Conservation (phyloP, 2,113 vertebrate genomes). For the Poicephalus gulielmi region DNA sequence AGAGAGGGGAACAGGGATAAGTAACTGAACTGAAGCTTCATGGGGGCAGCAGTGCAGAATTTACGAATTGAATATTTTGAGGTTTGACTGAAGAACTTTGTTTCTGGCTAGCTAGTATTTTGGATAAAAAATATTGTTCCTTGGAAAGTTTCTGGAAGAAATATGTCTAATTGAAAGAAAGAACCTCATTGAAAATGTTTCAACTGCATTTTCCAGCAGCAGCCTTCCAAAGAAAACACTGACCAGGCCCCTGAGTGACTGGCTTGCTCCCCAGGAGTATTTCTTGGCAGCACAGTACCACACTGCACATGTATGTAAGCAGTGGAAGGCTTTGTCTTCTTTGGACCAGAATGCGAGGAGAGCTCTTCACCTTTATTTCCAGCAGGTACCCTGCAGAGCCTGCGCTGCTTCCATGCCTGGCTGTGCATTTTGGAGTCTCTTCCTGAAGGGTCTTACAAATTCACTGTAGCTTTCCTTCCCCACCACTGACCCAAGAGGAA, state of each 20-base stretch:
- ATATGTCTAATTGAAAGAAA: neutral
- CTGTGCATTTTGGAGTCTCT: neutral
- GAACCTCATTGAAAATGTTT: neutral
- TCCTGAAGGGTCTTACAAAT: neutral
- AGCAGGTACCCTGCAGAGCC: neutral
- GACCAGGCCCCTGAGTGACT: neutral
- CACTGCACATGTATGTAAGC: neutral
- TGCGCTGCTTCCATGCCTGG: neutral
- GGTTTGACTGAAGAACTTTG: neutral
- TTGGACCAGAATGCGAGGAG: neutral
- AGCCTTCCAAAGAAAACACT: neutral
- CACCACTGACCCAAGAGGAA: neutral
- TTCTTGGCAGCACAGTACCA: neutral
- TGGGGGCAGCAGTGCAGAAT: neutral
- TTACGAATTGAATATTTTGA: neutral
- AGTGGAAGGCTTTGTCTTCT: neutral
- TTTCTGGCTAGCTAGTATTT: neutral
- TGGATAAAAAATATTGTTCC: neutral
- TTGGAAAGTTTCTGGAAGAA: slow-evolving; percentile 1
- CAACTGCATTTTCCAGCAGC: neutral
- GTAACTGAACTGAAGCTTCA: neutral
- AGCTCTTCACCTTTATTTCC: neutral
- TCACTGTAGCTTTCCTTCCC: neutral
- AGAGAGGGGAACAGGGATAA: neutral
- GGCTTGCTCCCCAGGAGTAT: neutral